A percentile compares a stretch with the other conserved stretches of the same genome.
These are phyloP conservation scores for Sebastes vulpes DNA, from an alignment of 2,797 vertebrate genomes.

Conservation along the genomic window DNA sequence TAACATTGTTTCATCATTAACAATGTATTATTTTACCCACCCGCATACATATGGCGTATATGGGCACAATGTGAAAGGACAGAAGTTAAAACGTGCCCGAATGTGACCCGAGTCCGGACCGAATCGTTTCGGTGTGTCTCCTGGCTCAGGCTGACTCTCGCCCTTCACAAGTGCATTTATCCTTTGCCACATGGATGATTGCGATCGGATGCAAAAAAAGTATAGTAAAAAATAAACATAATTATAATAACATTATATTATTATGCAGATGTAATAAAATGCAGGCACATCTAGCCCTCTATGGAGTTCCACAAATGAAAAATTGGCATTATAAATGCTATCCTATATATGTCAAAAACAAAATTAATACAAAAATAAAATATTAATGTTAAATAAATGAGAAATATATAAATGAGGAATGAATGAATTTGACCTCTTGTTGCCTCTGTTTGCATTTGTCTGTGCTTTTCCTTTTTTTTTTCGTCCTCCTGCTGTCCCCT, in stretches of 20 bases:
- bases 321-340: not conserved
- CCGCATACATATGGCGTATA: not conserved
- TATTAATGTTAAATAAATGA: not conserved
- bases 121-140: not conserved
- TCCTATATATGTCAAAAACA: not conserved
- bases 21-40: not conserved
- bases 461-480: not conserved
- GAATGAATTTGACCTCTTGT: not conserved
- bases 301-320: not conserved
- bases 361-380: not conserved
- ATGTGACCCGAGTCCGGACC: not conserved
- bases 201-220: not conserved
- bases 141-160: not conserved
- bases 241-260: not conserved
- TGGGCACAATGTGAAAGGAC: not conserved
- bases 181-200: not conserved
- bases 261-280: not conserved
- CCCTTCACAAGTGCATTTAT: not conserved
- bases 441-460: not conserved
- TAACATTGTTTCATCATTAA: not conserved
- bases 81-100: not conserved
- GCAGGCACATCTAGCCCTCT: not conserved
- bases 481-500: not conserved
- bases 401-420: not conserved
- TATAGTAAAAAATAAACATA: not conserved